phyloP scores from a whole-genome alignment of 2,797 vertebrate species.

The Cheracebus regulus region DNA sequence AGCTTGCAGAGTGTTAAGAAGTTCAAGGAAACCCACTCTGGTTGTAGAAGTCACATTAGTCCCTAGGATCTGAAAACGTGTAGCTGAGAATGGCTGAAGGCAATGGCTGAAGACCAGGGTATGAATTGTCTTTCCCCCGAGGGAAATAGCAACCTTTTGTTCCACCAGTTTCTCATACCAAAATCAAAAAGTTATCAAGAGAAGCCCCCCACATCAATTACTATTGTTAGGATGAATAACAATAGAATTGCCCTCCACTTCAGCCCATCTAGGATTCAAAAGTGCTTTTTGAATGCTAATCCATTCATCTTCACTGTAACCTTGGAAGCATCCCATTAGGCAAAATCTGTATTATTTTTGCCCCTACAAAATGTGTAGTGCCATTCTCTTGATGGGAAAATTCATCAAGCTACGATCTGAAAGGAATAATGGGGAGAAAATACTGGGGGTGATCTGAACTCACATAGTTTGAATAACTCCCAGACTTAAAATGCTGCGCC shows the following conservation, averaged over 20 bases:
- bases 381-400: neutral
- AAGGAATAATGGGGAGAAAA: neutral
- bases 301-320: neutral
- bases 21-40: neutral
- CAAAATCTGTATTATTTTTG: neutral
- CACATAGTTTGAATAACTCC: neutral
- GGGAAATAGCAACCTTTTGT: neutral
- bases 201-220: neutral
- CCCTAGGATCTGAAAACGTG: neutral
- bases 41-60: neutral
- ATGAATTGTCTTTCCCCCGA: fast-evolving
- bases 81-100: neutral
- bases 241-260: neutral
- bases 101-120: neutral
- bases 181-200: conserved; percentile 4
- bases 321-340: neutral
- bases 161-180: neutral
- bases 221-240: neutral
- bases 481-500: neutral
- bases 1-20: too few species aligned
- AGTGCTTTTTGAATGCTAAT: neutral
- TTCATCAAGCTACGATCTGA: neutral
- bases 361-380: neutral
- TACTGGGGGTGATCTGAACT: neutral
- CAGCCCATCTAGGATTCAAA: neutral